These are phyloP conservation scores for Scaptomyza montana DNA, from an alignment of 1,140 invertebrate species.

Conservation along the genomic window DNA sequence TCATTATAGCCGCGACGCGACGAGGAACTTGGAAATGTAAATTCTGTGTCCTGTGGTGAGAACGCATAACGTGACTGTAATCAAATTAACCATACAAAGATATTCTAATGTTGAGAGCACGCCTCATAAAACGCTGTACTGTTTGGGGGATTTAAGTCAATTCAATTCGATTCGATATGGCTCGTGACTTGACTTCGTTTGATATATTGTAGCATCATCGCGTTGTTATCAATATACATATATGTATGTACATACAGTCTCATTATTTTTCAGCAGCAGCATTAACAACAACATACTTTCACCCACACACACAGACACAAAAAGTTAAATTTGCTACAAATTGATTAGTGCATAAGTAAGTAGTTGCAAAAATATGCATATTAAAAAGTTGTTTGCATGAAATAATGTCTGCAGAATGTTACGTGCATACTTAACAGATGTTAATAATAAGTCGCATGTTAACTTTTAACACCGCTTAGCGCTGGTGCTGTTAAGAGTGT, in stretches of 20 bases:
- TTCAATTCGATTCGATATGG: not conserved
- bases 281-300: conserved; percentile 35
- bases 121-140: conserved; percentile 64
- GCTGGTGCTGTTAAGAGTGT: conserved; percentile 14
- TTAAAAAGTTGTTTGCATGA: not conserved
- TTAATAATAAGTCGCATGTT: conserved; percentile 34
- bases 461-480: conserved; percentile 26
- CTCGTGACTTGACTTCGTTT: conserved; percentile 1
- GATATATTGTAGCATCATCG: not conserved
- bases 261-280: conserved; percentile 27
- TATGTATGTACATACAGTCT: not conserved
- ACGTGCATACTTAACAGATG: conserved; percentile 37
- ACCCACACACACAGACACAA: not conserved
- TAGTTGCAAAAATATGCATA: conserved; percentile 17
- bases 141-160: not conserved
- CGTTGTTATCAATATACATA: conserved; percentile 28
- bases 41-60: conserved; percentile 84
- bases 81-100: conserved; percentile 80
- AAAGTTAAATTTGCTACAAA: conserved; percentile 28
- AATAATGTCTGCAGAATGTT: conserved; percentile 7
- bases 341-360: conserved; percentile 24
- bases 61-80: conserved; percentile 84
- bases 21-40: conserved; percentile 82
- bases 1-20: conserved; percentile 77
- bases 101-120: conserved; percentile 78